Percentiles rank a stretch among this genome's conserved stretches.
Evolutionary conservation across 2,888 invertebrate genomes (phyloP).

Genomic region (Eupithecia centaureata): DNA sequence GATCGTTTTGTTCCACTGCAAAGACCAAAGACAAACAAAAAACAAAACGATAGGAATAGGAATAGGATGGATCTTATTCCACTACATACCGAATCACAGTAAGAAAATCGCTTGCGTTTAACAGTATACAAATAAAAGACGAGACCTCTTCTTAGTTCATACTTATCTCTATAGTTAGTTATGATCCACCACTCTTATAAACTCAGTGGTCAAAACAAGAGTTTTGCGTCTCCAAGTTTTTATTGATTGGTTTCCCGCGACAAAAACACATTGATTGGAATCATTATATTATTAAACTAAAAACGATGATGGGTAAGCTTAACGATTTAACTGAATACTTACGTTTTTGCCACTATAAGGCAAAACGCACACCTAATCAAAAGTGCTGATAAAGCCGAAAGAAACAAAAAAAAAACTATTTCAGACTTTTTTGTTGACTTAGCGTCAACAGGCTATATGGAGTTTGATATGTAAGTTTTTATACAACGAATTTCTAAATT

Average conservation of each 20-base stretch:
- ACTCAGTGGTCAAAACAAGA: slow-evolving; percentile 37
- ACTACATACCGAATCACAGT: background rate
- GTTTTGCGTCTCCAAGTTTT: slow-evolving; percentile 51
- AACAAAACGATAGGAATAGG: too few relatives aligned
- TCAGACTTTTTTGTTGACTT: too few relatives aligned
- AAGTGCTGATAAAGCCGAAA: background rate
- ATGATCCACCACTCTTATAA: slow-evolving; percentile 12
- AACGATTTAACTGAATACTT: slow-evolving; percentile 42
- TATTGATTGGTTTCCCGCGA: slow-evolving; percentile 47
- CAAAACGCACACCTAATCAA: background rate
- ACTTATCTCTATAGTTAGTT: background rate
- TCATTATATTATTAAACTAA: slow-evolving; percentile 45
- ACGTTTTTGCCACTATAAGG: slow-evolving; percentile 33
- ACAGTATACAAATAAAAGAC: background rate
- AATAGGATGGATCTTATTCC: too few relatives aligned
- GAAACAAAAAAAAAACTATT: background rate
- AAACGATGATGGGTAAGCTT: slow-evolving; percentile 42
- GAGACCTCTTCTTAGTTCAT: background rate
- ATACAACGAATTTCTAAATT: too few relatives aligned
- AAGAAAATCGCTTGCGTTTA: background rate
- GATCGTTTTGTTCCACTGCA: too few relatives aligned
- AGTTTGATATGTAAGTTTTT: too few relatives aligned
- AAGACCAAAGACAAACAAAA: too few relatives aligned
- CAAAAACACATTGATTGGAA: slow-evolving; percentile 45
- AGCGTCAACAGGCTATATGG: background rate